A percentile compares a stretch with the other conserved stretches of the same genome.
phyloP scores from a whole-genome alignment of 2,888 invertebrate genomes.

The Baccha elongata region DNA sequence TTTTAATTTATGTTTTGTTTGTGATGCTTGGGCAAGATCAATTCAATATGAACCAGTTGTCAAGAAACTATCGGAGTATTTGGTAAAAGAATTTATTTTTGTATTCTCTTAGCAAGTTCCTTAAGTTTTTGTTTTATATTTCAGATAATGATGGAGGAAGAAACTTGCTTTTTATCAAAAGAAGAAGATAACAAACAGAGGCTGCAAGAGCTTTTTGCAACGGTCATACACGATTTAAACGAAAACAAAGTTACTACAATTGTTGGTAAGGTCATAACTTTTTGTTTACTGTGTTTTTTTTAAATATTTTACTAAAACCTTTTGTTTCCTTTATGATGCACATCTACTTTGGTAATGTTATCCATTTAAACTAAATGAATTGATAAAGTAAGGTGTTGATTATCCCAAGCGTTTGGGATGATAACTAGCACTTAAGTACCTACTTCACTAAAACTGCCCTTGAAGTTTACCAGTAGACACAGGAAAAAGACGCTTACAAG shows the following conservation, averaged over 20 bases:
- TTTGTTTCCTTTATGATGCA: too few relatives aligned
- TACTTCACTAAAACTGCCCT: too few relatives aligned
- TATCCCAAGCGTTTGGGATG: too few relatives aligned
- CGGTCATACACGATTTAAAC: conserved; percentile 92
- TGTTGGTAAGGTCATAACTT: conserved; percentile 86
- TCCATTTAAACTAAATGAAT: too few relatives aligned
- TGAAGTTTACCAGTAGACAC: too few relatives aligned
- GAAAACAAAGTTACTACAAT: conserved; percentile 90
- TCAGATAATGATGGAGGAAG: conserved; percentile 92
- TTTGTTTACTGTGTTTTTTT: too few relatives aligned
- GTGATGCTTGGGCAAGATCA: conserved; percentile 93
- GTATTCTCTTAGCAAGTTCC: neutral
- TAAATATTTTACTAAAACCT: too few relatives aligned
- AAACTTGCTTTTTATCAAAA: conserved; percentile 91
- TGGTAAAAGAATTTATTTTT: conserved; percentile 84
- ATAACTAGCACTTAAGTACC: too few relatives aligned
- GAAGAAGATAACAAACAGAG: conserved; percentile 86
- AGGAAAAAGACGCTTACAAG: too few relatives aligned
- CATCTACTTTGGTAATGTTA: too few relatives aligned
- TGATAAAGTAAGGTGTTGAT: too few relatives aligned
- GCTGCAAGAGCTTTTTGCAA: conserved; percentile 89
- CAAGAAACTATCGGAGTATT: conserved; percentile 95
- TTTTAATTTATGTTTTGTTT: conserved; percentile 97
- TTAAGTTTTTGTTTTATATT: neutral
- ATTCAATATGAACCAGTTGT: conserved; percentile 97